phyloP scores from a whole-genome alignment of 2,797 vertebrate genomes.

The Champsocephalus gunnari region DNA sequence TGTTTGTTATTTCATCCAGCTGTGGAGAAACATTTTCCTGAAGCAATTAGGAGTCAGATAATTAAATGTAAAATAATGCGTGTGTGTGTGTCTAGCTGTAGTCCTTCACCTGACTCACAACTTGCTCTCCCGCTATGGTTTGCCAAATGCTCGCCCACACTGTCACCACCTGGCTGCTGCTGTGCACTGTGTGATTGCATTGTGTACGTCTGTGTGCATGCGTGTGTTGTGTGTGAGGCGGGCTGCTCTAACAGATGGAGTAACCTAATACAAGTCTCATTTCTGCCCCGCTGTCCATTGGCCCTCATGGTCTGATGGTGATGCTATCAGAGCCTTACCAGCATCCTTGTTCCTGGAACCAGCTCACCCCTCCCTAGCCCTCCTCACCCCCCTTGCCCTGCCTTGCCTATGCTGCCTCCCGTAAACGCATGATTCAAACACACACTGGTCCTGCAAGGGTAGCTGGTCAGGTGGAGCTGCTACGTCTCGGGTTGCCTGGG shows the following conservation, averaged over 20 bases:
- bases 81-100: constrained; percentile 32
- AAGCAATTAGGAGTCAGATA: constrained; percentile 10
- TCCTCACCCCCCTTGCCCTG: constrained; percentile 4
- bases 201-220: constrained; percentile 25
- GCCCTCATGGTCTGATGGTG: constrained; percentile 72
- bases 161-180: constrained; percentile 72
- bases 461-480: constrained; percentile 47
- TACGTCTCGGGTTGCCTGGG: constrained; percentile 64
- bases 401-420: constrained; percentile 34
- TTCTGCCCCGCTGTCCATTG: constrained; percentile 73
- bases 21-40: constrained; percentile 38
- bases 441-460: constrained; percentile 20
- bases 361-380: constrained; percentile 41
- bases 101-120: constrained; percentile 72
- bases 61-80: constrained; percentile 48
- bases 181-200: constrained; percentile 54
- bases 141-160: constrained; percentile 73
- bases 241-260: constrained; percentile 78
- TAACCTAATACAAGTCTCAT: constrained; percentile 79
- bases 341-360: constrained; percentile 84
- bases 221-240: constrained; percentile 36
- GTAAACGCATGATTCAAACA: constrained; percentile 26
- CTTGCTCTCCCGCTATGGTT: constrained; percentile 53
- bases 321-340: constrained; percentile 84
- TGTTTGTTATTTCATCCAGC: constrained; percentile 18